A percentile compares a stretch with the other conserved stretches of the same genome.
Conservation (phyloP, 2,797 vertebrate genomes). For the Bradypodion pumilum region DNA sequence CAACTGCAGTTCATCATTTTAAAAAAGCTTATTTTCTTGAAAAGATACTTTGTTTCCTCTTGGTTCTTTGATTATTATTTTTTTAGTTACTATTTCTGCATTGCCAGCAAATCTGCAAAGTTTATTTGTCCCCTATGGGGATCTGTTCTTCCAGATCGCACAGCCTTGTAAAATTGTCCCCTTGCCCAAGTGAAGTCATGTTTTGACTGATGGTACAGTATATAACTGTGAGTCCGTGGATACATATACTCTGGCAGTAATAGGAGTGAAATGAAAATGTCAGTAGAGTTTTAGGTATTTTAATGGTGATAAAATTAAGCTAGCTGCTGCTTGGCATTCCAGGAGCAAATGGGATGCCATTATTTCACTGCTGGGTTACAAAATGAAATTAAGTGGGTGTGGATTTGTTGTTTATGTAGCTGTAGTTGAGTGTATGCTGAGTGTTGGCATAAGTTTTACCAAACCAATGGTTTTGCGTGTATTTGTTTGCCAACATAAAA, state of each 20-base stretch:
- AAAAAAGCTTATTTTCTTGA: neutral
- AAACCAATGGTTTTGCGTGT: neutral
- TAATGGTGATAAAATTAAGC: neutral
- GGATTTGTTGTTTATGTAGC: neutral
- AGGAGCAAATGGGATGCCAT: neutral
- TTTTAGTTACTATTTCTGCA: neutral
- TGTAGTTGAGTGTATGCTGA: neutral
- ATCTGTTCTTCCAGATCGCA: neutral
- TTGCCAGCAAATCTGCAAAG: neutral
- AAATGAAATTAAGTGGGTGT: neutral
- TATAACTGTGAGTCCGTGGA: neutral
- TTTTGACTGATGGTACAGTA: neutral
- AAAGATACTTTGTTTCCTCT: neutral
- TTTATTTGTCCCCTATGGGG: neutral
- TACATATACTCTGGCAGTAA: neutral
- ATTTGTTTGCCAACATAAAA: neutral
- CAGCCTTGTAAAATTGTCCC: neutral
- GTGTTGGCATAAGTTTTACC: too few relatives aligned
- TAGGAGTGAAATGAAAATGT: neutral
- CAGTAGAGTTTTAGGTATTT: too few relatives aligned
- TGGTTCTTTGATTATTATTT: neutral
- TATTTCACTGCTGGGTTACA: neutral
- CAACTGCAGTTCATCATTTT: neutral
- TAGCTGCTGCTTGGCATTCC: neutral
- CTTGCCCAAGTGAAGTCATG: neutral